Conservation (phyloP, 2,888 invertebrate genomes). For the Cantharis rufa region DNA sequence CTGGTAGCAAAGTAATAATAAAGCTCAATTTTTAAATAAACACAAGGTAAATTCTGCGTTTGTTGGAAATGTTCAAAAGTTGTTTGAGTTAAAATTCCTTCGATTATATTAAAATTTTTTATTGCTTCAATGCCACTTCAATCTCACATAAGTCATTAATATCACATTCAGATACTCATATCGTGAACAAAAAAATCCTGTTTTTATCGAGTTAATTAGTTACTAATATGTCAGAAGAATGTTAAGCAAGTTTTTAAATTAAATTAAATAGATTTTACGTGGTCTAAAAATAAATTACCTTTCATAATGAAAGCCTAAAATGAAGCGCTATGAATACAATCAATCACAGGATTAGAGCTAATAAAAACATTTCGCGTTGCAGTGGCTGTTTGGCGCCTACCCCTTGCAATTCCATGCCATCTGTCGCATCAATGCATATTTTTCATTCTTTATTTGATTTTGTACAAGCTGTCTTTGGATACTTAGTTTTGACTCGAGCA, state of each 20-base stretch:
- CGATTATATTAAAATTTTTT: not conserved
- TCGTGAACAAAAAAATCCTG: not conserved
- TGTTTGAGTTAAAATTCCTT: not conserved
- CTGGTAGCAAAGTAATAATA: too few relatives aligned
- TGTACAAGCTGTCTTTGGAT: constrained; percentile 31
- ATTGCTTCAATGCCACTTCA: not conserved
- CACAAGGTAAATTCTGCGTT: not conserved
- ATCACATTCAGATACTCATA: not conserved
- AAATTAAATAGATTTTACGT: constrained; percentile 18
- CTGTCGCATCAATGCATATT: constrained; percentile 53
- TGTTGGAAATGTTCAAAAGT: not conserved
- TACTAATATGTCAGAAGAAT: not conserved
- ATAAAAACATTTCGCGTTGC: constrained; percentile 57
- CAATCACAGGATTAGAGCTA: constrained; percentile 58
- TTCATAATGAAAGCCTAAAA: constrained; percentile 32
- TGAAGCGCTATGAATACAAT: constrained; percentile 49
- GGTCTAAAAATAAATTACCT: constrained; percentile 32
- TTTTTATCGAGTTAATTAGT: not conserved
- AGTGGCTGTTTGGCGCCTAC: constrained; percentile 48
- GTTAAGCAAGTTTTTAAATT: constrained; percentile 1
- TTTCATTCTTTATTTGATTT: constrained; percentile 53
- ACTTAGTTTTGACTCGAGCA: constrained; percentile 21
- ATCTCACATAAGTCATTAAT: not conserved
- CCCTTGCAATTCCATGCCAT: constrained; percentile 51
- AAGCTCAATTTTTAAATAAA: not conserved